Evolutionary conservation across 2,797 vertebrate genomes (phyloP), one percentile per base, ranked within the genome.

Genomic region (Echeneis naucrates): DNA sequence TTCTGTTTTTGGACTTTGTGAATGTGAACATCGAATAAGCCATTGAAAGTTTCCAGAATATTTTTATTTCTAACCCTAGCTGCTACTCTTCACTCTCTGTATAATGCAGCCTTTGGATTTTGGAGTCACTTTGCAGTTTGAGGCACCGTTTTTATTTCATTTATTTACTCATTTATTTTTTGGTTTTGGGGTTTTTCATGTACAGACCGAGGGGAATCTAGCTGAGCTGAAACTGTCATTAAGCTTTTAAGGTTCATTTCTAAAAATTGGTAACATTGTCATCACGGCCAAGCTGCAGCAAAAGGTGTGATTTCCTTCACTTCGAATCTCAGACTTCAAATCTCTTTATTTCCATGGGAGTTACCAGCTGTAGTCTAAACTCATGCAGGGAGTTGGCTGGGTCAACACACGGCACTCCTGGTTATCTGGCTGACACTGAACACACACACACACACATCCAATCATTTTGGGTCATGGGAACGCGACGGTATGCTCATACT

Each of bases 401-500:
- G 69, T 82, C 82, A 90, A 79, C 75, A 75, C 65, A 81, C 38
- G 6, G 72, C 82, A 75, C 79, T 77, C 67, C 72, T 77, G 75
- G 80, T 80, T 83, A 87, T 84, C 80, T 79, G 86, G 80, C 83
- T 88, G 87, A 90, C 70, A 80, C 67, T 86, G 72, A 83, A 82
- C 87, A 82, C 80, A 87, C 79, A 69, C 78, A 45, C 77, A 77
- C 71, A 77, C 21, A 87, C 75, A 80, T 85, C 61, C 86, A 91
- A 80, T 89, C 84, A 88, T 81, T 89, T 66, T 83, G 83, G 89
- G 92, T 92, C 92, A 93, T 93, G 92, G 91, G 92, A 93, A 92
- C 84, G 40, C 83, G 69, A 86, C 77, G 58, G 88, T 81, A 78
- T 55, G 72, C 84, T 85, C 82, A 68, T 58, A 2, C 82, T 76